phyloP scores from a whole-genome alignment of 2,797 vertebrate genomes.

The Tachyglossus aculeatus region DNA sequence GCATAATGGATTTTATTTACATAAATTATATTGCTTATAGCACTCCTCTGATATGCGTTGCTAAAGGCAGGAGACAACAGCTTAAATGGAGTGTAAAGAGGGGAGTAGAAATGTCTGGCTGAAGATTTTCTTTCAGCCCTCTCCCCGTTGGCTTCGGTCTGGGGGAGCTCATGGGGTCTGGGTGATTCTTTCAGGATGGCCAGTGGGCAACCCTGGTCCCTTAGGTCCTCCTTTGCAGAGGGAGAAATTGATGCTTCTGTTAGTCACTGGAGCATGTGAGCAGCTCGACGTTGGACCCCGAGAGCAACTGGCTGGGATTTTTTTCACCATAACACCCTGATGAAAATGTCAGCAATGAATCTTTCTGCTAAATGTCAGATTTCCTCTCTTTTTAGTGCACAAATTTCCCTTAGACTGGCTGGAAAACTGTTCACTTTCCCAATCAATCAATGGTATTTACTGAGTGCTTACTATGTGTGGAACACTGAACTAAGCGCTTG shows the following conservation, averaged over 20 bases:
- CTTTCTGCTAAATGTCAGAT: slow-evolving; percentile 1
- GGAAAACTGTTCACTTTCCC: neutral
- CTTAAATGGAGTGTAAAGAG: slow-evolving; percentile 20
- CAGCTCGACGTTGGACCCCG: slow-evolving; percentile 22
- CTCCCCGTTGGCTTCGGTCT: neutral
- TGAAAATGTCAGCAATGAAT: slow-evolving; percentile 46
- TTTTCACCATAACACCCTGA: slow-evolving; percentile 47
- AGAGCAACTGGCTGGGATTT: slow-evolving; percentile 45
- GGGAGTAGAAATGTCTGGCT: neutral
- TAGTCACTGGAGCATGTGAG: slow-evolving; percentile 34
- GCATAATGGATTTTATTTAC: slow-evolving; percentile 65
- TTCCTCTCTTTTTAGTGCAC: slow-evolving; percentile 7
- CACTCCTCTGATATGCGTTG: slow-evolving; percentile 42
- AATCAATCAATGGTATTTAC: too few relatives aligned
- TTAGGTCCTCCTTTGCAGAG: neutral
- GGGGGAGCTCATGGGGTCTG: neutral
- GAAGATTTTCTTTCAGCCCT: neutral
- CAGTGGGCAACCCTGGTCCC: slow-evolving; percentile 8
- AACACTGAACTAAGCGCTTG: too few relatives aligned
- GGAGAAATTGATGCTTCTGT: slow-evolving; percentile 42
- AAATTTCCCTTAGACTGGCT: slow-evolving; percentile 10
- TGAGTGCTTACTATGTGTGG: too few relatives aligned
- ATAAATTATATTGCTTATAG: slow-evolving; percentile 55
- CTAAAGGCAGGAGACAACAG: slow-evolving; percentile 2
- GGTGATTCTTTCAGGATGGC: neutral